Base-by-base conservation (phyloP, 2,888 invertebrate species). In the Hetaerina titia region DNA sequence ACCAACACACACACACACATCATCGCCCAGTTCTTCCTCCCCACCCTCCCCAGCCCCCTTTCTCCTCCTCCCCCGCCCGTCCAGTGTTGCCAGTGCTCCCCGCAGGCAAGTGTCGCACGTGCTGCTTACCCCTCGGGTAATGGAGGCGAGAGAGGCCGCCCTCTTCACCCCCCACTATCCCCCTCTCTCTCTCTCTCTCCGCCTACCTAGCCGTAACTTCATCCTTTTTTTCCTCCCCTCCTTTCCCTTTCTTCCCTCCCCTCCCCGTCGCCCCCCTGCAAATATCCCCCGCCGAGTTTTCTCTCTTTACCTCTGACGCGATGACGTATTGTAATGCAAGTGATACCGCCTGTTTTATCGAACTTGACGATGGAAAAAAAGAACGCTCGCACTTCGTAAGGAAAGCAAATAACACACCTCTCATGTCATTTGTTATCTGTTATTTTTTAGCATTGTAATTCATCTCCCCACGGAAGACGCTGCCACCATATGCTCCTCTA, bases 11-110 rank as follows among this genome's bases (percentile, higher is more conserved):
- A 22, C 69, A 15, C 88, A 45, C 88, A 17, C 45, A 17, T 45
- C 56, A 56, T 88, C 45, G 45, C 56, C 45, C 19, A 45, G 56
- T 45, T 45, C 88, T 88, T 88, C 45, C 45, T 17, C 69, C 69
- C 22, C 19, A 2, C 22, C 88, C 45, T 88, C 56, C 45, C 7
- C 17, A 17, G 15, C 88, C 45, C 45, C n/a, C 69, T 69, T 64
- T 19, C 45, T 45, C 45, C 45, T 45, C 45, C 45, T 45, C 45
- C 45, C 69, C 87, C 4, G 31, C 56, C 31, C 87, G 15, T 88
- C 88, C 88, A 45, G 88, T 88, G 88, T 88, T 88, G 88, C 88
- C 88, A 88, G n/a, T 56, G 88, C 88, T 56, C 19, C 31, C 81
- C 81, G n/a, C 56, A 17, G 45, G 88, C 88, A 88, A 45, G 88